These are phyloP conservation scores for Nannobrachium achirus DNA, from an alignment of 2,113 vertebrate species.

Conservation along the genomic window DNA sequence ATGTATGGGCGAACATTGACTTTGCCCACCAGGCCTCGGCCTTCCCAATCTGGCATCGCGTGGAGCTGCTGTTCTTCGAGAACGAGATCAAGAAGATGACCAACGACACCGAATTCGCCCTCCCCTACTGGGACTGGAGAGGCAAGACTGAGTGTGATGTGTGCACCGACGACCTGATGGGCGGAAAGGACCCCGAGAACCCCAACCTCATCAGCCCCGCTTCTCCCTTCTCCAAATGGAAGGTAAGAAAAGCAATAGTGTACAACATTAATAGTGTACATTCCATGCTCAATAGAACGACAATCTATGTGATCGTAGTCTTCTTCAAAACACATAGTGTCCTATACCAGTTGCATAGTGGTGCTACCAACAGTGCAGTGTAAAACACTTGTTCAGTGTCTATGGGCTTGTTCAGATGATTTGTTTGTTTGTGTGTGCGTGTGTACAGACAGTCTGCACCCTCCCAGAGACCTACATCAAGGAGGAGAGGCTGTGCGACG, in stretches of 20 bases:
- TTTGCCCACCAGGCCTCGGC: slow-evolving; percentile 85
- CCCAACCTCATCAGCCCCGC: slow-evolving; percentile 80
- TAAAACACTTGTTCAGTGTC: no score
- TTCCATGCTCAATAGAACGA: no score
- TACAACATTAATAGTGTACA: no score
- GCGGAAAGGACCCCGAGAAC: slow-evolving; percentile 71
- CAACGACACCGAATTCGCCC: slow-evolving; percentile 79
- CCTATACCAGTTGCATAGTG: no score
- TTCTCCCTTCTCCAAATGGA: slow-evolving; percentile 84
- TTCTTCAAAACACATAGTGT: no score
- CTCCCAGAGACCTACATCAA: slow-evolving; percentile 1
- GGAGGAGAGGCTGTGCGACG: slow-evolving; percentile 11
- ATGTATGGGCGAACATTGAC: slow-evolving; percentile 80
- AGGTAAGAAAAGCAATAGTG: slow-evolving; percentile 68
- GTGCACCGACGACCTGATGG: slow-evolving; percentile 84
- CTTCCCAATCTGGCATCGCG: slow-evolving; percentile 85
- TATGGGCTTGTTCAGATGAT: no score
- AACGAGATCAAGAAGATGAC: slow-evolving; percentile 78
- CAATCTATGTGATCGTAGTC: no score
- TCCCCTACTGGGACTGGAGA: slow-evolving; percentile 88
- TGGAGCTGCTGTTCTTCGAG: slow-evolving; percentile 83
- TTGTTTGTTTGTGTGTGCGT: no score
- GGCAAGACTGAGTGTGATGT: slow-evolving; percentile 79
- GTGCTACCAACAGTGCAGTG: no score
- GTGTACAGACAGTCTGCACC: slow-evolving; percentile 15